Base-by-base conservation (phyloP, 1,140 invertebrate species). In the Helicorthomorpha holstii region DNA sequence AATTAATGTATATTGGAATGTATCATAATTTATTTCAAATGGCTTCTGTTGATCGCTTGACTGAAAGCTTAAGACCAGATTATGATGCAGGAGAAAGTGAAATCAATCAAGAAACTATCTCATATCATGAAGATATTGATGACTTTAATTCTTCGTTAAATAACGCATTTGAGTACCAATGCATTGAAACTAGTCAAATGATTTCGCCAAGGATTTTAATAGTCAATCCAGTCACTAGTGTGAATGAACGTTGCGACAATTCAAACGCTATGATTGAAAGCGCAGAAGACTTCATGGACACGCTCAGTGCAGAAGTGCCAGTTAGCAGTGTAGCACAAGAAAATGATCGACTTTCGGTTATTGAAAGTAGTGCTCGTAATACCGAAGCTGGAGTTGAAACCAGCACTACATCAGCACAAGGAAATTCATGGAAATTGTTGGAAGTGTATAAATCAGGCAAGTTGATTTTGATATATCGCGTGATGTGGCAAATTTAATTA, bases 1-100 rank as follows among this genome's bases (percentile, higher is more conserved):
- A 57, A 44, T 21, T 57, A 25, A 21, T 54, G 3, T 54, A 50
- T n/a, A 12, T 54, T 0, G 43, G 51, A 27, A 19, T 12, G 1
- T 56, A 56, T 42, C 21, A 48, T n/a, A 56, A 56, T 24, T 43
- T 56, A 12, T 50, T 51, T 16, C 3, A 29, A 10, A 21, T 56
- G 21, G 29, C 41, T 22, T 21, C 48, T 24, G 26, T 48, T 22
- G 52, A 56, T 24, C 44, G 51, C 4, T 43, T 54, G 0, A 51
- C 52, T n/a, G 43, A 44, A 22, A 44, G 21, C 4, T 19, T 34
- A 7, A 7, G 29, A 7, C 29, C 7, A 7, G 16, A 16, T 34
- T 34, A 16, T 34, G 7, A 34, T 34, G 21, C 4, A 10, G 12
- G 21, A 44, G 12, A 12, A 44, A 4, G 3, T 4, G 19, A 44